These are phyloP conservation scores for Hanleya hanleyi DNA, from an alignment of 2,888 invertebrate genomes.

Conservation along the genomic window DNA sequence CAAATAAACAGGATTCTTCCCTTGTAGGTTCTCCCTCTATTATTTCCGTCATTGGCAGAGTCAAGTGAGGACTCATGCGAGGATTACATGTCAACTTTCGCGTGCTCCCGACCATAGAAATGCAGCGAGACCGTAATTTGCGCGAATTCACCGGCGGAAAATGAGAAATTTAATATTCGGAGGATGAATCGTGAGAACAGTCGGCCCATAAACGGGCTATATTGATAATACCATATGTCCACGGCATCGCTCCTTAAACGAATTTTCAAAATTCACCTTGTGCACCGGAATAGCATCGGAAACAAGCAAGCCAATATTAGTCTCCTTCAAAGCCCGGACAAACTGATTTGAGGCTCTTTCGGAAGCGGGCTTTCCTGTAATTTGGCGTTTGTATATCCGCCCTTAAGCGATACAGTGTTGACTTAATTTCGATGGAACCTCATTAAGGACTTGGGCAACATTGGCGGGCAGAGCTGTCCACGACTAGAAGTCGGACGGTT, in stretches of 20 bases:
- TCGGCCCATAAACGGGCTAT: neutral
- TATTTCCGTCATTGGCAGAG: neutral
- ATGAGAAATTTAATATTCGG: conserved; percentile 15
- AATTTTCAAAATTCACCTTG: conserved; percentile 2
- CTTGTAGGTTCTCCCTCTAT: neutral
- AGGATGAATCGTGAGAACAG: neutral
- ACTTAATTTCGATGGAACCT: conserved; percentile 12
- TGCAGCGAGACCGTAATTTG: conserved; percentile 11
- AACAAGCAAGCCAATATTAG: conserved; percentile 10
- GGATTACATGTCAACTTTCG: conserved; percentile 9
- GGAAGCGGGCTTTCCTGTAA: conserved; percentile 15
- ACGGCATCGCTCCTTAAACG: neutral
- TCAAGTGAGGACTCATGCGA: neutral
- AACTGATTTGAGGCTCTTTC: conserved; percentile 11
- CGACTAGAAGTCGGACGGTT: neutral
- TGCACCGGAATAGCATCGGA: conserved; percentile 9
- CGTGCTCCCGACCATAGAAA: conserved; percentile 10
- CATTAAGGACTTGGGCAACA: conserved; percentile 8
- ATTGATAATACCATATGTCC: conserved; percentile 10
- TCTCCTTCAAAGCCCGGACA: conserved; percentile 10
- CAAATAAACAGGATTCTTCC: neutral
- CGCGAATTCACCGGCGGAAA: conserved; percentile 14
- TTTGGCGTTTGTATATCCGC: conserved; percentile 15
- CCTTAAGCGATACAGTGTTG: conserved; percentile 12
- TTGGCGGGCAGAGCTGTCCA: neutral